Conservation (phyloP, 1,140 invertebrate genomes). For the Lordiphosa collinella region DNA sequence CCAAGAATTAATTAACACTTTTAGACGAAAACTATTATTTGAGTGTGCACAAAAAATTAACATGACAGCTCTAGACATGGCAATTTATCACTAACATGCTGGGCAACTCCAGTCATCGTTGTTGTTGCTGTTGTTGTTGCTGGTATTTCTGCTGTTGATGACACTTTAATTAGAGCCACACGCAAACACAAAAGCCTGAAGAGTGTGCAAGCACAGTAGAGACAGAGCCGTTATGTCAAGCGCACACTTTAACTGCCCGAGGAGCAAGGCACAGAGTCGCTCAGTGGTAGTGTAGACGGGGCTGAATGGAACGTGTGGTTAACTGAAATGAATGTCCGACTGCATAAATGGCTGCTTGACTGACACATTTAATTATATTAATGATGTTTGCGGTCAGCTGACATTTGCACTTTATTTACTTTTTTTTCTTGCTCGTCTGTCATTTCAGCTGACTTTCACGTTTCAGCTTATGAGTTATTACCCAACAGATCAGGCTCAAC, state of each 20-base stretch:
- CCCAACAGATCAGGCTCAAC: slow-evolving; percentile 40
- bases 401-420: slow-evolving; percentile 78
- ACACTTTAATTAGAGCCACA: slow-evolving; percentile 78
- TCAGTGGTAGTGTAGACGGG: slow-evolving; percentile 15
- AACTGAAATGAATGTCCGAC: slow-evolving; percentile 69
- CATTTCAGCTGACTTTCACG: slow-evolving; percentile 52
- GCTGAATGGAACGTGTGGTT: slow-evolving; percentile 48
- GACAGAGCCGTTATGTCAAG: slow-evolving; percentile 55
- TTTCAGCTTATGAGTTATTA: slow-evolving; percentile 48
- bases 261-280: slow-evolving; percentile 9
- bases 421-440: slow-evolving; percentile 29
- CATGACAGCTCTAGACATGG: slow-evolving; percentile 74
- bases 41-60: slow-evolving; percentile 71
- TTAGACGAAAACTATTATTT: slow-evolving; percentile 70
- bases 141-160: slow-evolving; percentile 60
- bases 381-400: slow-evolving; percentile 78
- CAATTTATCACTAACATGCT: slow-evolving; percentile 74
- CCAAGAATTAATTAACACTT: slow-evolving; percentile 76
- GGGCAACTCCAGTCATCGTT: slow-evolving; percentile 29
- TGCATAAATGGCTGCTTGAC: slow-evolving; percentile 76
- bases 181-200: slow-evolving; percentile 60
- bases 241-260: slow-evolving; percentile 67
- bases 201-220: slow-evolving; percentile 6
- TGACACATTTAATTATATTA: slow-evolving; percentile 79
- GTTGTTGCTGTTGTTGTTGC: slow-evolving; percentile 21